Base-by-base conservation (phyloP, 2,113 vertebrate genomes). In the Antechinus flavipes region DNA sequence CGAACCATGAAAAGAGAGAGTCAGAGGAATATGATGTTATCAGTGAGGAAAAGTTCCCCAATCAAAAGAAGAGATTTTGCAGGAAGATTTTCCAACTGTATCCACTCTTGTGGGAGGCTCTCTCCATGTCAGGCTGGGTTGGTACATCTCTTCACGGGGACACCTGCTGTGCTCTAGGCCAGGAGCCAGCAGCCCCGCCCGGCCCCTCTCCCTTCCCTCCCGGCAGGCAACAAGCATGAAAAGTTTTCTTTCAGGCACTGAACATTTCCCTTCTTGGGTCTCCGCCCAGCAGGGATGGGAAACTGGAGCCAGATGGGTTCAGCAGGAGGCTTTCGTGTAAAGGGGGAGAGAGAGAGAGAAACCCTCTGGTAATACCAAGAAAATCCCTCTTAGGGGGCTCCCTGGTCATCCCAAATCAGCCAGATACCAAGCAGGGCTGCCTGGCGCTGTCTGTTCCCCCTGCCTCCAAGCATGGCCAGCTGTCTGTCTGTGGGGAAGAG, bases 121-220 rank as follows among this genome's bases (percentile, higher is more conserved):
- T 84, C 35, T 84, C n/a, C 19, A 16, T 84, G n/a, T 42, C 6
- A 22, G 68, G 68, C 68, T 84, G 68, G n/a, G n/a, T 84, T 84
- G 68, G 68, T 42, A 84, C 68, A 42, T 42, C 68, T 42, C 68
- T 84, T 84, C 68, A 84, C 19, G 19, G n/a, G 96, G 92, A 97
- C 92, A 98, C 96, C 95, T 97, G 95, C 91, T 25, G 93, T 58
- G 92, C 92, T 92, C 1, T 30, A 0, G 54, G 93, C 95, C 46
- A 52, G 56, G 76, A 89, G 92, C 96, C 94, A 95, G 92, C 19
- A 46, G 93, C 93, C 89, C 92, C 68, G 49, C 90, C 93, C 89
- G 91, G 92, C 24, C 50, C 91, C 6, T 23, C 30, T 89, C 68
- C 58, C 50, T 0, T 89, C 54, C 91, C 53, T 19, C 22, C 46